Evolutionary conservation across 2,113 vertebrate genomes (phyloP), one percentile per base, ranked within the genome.

Genomic region (Piaya cayana): DNA sequence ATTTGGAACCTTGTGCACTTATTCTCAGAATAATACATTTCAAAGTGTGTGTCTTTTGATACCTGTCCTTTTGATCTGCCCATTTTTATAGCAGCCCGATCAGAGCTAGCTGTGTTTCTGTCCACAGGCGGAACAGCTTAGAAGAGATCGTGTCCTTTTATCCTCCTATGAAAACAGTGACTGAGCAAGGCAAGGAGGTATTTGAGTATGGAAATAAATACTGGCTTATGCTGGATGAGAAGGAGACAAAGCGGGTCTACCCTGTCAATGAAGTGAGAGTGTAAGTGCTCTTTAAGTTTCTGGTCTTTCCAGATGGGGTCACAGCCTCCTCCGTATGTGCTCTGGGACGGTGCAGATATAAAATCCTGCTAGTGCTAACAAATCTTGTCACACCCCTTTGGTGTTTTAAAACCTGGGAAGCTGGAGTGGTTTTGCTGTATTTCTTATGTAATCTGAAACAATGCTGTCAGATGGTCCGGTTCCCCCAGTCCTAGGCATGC

Each of bases 151-250:
- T 99, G 36, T 96, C 91, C 22, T 99, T 98, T 90, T 99, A 99
- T 95, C 99, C 99, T 15, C 96, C 98, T 92, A 91, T 99, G 97
- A 99, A 98, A 96, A 96, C 98, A 0, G 56, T 94, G n/a, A 99
- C 99, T 7, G 98, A 99, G 9, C 89, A 97, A 12, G 99, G 99
- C 78, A 99, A 99, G 96, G 98, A 99, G 70, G 98, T 99, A 79
- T 97, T 93, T 0, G 99, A 99, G 79, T 99, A 98, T 96, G 97
- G 91, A 93, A 99, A 99, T 97, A 99, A 99, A 93, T 99, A 99
- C 97, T 99, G 99, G 99, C 97, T 99, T 81, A 99, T 99, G 99
- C 97, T 99, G 94, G 97, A 96, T 9, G 98, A 99, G 60, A 97
- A 79, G 37, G 98, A 99, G 34, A 97, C 95, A 1, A 76, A 96